phyloP scores from a whole-genome alignment of 2,797 vertebrate species.

The Presbytis comata region DNA sequence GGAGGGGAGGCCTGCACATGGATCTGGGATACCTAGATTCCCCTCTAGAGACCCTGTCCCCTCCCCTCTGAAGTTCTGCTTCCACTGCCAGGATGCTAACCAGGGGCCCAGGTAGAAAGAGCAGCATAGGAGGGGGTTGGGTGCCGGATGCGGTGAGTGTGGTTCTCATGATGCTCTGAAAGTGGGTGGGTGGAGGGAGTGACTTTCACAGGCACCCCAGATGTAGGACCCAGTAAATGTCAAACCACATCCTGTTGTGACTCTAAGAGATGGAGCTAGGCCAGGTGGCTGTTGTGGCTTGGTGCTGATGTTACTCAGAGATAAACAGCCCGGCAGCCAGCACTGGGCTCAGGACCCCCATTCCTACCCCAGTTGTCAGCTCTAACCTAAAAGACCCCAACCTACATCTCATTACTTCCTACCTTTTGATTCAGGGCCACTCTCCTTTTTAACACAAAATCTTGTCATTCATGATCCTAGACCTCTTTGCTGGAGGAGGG shows the following conservation, averaged over 20 bases:
- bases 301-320: constrained; percentile 60
- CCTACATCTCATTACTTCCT: neutral
- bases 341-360: neutral
- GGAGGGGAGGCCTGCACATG: neutral
- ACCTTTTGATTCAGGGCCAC: neutral
- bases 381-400: neutral
- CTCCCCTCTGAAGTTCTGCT: neutral
- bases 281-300: constrained; percentile 64
- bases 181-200: neutral
- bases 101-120: neutral
- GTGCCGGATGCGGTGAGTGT: constrained; percentile 57
- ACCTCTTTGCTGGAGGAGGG: neutral
- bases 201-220: constrained; percentile 62
- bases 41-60: neutral
- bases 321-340: constrained; percentile 33
- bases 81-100: neutral
- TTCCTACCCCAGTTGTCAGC: neutral
- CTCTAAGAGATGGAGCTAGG: neutral
- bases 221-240: constrained; percentile 73
- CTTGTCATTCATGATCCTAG: neutral
- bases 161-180: constrained; percentile 60
- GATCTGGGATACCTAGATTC: neutral
- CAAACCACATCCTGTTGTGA: constrained; percentile 87
- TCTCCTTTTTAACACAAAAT: neutral
- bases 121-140: neutral